phyloP scores from a whole-genome alignment of 2,113 vertebrate species.

The Gallinago jamesoni region DNA sequence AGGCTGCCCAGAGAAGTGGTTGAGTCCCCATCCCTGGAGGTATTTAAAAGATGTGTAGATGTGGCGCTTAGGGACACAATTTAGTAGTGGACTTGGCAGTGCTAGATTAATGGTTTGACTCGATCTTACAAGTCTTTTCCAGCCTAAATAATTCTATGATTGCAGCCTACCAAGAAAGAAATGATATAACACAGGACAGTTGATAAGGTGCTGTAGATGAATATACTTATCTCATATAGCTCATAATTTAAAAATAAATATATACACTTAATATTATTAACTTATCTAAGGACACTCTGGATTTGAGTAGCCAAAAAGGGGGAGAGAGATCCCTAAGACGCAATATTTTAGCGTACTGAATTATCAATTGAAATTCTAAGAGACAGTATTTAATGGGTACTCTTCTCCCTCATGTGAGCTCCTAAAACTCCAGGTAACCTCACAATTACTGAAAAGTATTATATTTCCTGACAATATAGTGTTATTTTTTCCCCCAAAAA shows the following conservation, averaged over 20 bases:
- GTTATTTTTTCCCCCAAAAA: background rate
- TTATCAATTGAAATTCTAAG: background rate
- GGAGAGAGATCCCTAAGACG: background rate
- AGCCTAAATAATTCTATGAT: background rate
- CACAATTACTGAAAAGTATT: background rate
- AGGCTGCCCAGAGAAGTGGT: background rate
- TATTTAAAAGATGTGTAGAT: background rate
- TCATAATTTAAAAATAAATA: background rate
- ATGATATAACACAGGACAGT: background rate
- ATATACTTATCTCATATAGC: background rate
- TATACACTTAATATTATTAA: no score
- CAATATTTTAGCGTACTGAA: background rate
- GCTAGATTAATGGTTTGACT: background rate
- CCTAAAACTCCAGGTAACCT: background rate
- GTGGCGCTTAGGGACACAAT: background rate
- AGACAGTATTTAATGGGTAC: background rate
- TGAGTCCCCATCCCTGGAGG: background rate
- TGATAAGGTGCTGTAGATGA: background rate
- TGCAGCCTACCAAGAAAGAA: background rate
- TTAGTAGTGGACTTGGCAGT: background rate
- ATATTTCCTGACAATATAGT: background rate
- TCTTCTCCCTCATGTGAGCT: background rate
- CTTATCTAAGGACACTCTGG: background rate
- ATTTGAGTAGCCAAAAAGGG: background rate
- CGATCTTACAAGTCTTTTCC: background rate